phyloP scores from a whole-genome alignment of 1,140 invertebrate genomes.

The Delia radicum region DNA sequence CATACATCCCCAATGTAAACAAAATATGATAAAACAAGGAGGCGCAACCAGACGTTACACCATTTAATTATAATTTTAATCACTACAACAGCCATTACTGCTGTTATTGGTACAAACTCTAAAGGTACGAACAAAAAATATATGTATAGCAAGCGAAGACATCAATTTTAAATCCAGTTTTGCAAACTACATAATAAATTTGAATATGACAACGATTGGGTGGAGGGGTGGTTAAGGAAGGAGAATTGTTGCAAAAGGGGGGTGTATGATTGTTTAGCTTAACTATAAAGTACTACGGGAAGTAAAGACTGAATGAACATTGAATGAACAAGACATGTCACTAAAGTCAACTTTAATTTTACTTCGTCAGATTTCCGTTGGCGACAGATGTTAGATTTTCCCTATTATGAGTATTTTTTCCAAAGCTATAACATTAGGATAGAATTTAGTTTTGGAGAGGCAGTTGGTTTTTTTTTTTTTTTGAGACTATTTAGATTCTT shows the following conservation, averaged over 20 bases:
- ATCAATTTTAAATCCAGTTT: background rate
- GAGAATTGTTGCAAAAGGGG: no score
- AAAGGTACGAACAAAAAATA: no score
- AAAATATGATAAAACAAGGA: background rate
- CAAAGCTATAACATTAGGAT: no score
- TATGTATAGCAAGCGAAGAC: background rate
- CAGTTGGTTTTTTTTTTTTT: no score
- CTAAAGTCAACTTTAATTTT: constrained; percentile 1
- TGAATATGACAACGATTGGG: background rate
- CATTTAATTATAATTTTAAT: constrained; percentile 5
- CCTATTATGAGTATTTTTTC: no score
- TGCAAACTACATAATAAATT: constrained; percentile 1
- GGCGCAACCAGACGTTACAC: background rate
- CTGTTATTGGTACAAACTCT: no score
- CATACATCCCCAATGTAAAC: no score
- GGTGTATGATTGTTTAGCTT: no score
- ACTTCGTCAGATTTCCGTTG: constrained; percentile 1
- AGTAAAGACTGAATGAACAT: background rate
- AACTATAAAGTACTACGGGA: background rate
- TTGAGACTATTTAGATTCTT: no score
- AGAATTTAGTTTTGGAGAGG: no score
- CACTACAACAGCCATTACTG: background rate
- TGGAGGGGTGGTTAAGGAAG: no score
- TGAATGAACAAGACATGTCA: background rate
- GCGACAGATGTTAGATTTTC: constrained; percentile 3